A percentile compares a stretch with the other conserved stretches of the same genome.
Evolutionary conservation across 2,113 vertebrate species (phyloP).

Genomic region (Ahaetulla prasina): DNA sequence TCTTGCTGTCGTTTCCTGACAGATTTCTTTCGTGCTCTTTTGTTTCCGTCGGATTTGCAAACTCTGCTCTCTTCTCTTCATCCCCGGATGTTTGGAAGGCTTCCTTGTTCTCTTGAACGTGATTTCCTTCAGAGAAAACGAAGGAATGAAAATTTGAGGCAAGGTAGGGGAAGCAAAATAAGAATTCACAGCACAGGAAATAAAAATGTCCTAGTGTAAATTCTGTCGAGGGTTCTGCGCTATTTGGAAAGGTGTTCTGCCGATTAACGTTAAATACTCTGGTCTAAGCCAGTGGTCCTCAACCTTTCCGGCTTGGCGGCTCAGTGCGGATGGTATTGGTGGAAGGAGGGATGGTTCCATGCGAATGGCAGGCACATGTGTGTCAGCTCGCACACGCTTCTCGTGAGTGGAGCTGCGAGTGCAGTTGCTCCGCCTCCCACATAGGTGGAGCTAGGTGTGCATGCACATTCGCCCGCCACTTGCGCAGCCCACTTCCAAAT

Average conservation of each 20-base stretch:
- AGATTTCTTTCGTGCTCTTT: neutral
- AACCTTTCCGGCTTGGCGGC: neutral
- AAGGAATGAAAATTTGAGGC: neutral
- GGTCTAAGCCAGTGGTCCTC: neutral
- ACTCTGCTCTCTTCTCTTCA: neutral
- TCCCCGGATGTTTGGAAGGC: neutral
- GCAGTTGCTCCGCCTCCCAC: too few species aligned
- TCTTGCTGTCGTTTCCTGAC: neutral
- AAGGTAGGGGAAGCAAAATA: neutral
- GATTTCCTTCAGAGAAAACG: neutral
- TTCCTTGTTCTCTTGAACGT: neutral
- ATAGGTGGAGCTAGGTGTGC: neutral
- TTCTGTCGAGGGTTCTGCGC: neutral
- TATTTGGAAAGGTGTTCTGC: neutral
- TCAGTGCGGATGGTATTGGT: neutral
- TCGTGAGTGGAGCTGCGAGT: neutral
- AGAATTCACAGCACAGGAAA: neutral
- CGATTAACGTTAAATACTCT: neutral
- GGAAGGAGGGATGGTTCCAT: neutral
- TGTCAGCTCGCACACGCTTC: too few species aligned
- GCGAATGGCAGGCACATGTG: neutral
- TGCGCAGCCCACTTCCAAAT: neutral
- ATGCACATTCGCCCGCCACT: neutral
- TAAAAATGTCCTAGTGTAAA: neutral
- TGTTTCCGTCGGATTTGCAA: neutral